phyloP scores from a whole-genome alignment of 2,888 invertebrate genomes.

The Brachypterus glaber region DNA sequence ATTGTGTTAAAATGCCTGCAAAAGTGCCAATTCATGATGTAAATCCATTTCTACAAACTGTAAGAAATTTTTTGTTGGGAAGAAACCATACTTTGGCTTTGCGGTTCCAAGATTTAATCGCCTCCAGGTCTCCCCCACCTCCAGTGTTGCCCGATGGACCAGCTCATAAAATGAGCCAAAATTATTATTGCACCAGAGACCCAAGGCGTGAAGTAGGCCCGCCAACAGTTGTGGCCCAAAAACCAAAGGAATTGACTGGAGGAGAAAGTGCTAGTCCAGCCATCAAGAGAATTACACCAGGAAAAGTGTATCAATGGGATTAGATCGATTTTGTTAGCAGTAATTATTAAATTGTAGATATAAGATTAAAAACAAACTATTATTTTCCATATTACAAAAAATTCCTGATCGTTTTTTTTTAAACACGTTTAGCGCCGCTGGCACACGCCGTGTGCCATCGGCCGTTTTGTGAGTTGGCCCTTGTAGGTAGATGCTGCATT shows the following conservation, averaged over 20 bases:
- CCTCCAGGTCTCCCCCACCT: conserved; percentile 70
- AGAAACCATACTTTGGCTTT: conserved; percentile 46
- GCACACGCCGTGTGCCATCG: no score
- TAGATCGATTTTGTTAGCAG: conserved; percentile 42
- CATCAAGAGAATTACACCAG: conserved; percentile 27
- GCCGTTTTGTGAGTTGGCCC: no score
- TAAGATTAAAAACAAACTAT: no score
- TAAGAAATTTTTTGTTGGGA: conserved; percentile 59
- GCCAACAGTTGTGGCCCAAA: conserved; percentile 47
- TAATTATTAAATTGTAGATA: no score
- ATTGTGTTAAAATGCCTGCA: conserved; percentile 25
- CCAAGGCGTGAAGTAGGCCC: conserved; percentile 68
- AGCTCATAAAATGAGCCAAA: conserved; percentile 64
- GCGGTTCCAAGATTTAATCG: conserved; percentile 56
- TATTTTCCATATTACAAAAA: no score
- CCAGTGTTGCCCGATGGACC: conserved; percentile 77
- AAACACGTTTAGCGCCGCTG: no score
- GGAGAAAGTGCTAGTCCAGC: conserved; percentile 13
- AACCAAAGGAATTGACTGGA: conserved; percentile 23
- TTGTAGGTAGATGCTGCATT: no score
- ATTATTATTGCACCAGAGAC: conserved; percentile 80
- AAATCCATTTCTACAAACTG: conserved; percentile 50
- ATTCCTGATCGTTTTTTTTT: no score
- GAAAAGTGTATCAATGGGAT: conserved; percentile 28
- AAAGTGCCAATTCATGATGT: conserved; percentile 47